Base-by-base conservation (phyloP, 2,888 invertebrate species). In the Neoitamus cyanurus region DNA sequence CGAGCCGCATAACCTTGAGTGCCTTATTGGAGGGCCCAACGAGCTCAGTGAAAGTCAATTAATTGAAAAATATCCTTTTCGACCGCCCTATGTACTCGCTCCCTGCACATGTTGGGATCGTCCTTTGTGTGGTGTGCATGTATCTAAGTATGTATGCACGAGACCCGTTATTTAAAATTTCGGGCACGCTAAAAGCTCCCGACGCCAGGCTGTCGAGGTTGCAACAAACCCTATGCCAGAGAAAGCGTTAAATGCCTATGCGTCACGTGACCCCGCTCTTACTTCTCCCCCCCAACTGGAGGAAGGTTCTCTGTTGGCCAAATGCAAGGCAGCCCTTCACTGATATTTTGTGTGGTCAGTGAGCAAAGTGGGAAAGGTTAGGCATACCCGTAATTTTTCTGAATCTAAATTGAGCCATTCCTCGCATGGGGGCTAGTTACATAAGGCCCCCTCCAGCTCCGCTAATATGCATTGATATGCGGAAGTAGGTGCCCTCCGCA, bases 1-100 rank as follows among this genome's bases (percentile, higher is more conserved):
- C 58, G 58, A 58, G 70, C 70, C 70, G 31, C n/a, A n/a, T 70
- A 31, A 70, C 31, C 30, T 70, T 70, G 30, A 70, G 30, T 70
- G 70, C 15, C 70, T 31, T 70, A n/a, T 28, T 70, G 15, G 70
- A 7, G 15, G 15, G 20, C 20, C 58, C 25, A 58, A 20, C 58
- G 25, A 58, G 58, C 58, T 20, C 70, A 70, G 70, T 70, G 70
- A 70, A 70, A 70, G 70, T 70, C 70, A n/a, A n/a, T 31, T 70
- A 31, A 70, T 70, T 70, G 70, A 70, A 70, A 31, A 70, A 70
- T 69, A 28, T 30, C n/a, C 31, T 70, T 70, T 70, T 70, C 30
- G 70, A 13, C 58, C 58, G 9, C 7, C 70, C 13, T 70, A 31
- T 70, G 30, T 70, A 70, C n/a, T n/a, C 13, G 20, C 25, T 15